These are phyloP conservation scores for Characodon lateralis DNA, from an alignment of 2,797 vertebrate genomes.

Conservation along the genomic window DNA sequence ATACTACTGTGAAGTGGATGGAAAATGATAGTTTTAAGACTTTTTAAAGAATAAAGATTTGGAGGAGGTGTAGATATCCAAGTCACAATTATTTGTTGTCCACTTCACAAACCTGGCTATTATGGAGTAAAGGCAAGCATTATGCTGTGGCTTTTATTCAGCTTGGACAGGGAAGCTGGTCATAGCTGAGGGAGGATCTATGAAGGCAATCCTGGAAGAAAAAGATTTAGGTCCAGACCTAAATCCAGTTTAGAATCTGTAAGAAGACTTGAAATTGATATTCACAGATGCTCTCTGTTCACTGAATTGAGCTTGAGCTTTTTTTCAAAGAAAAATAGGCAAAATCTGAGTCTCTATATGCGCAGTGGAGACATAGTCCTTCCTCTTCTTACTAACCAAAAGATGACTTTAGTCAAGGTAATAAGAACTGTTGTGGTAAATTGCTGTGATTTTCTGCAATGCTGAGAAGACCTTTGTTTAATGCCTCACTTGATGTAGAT, in stretches of 20 bases:
- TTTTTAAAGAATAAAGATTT: background rate
- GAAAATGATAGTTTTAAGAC: background rate
- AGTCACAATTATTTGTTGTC: too few relatives aligned
- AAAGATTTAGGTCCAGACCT: background rate
- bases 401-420: background rate
- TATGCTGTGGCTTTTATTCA: background rate
- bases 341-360: background rate
- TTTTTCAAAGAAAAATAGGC: background rate
- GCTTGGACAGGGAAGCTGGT: background rate
- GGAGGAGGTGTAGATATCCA: background rate
- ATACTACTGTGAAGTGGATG: background rate
- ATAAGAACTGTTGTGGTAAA: background rate
- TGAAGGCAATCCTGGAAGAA: background rate
- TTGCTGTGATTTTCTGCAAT: background rate
- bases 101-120: too few relatives aligned
- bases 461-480: background rate
- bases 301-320: background rate
- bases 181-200: background rate
- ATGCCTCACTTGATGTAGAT: too few relatives aligned
- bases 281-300: background rate
- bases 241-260: background rate
- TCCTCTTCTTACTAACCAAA: background rate
- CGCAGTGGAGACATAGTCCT: background rate
- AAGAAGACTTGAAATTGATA: background rate
- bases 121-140: background rate